Conservation (phyloP, 2,888 invertebrate genomes). For the Trachelus iudaicus region DNA sequence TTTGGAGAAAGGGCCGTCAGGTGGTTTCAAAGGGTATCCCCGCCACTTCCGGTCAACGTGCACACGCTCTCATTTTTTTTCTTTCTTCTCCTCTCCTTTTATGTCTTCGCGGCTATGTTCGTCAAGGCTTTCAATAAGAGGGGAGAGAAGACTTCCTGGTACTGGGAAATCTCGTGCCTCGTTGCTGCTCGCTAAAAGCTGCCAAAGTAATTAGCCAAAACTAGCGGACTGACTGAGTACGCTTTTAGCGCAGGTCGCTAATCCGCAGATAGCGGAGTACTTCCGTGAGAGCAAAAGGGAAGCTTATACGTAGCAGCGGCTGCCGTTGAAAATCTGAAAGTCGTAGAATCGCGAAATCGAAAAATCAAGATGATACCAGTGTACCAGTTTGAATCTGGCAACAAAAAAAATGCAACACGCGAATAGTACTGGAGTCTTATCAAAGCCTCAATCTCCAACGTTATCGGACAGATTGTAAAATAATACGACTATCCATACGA, state of each 20-base stretch:
- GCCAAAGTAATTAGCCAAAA: constrained; percentile 29
- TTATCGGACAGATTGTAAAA: background rate
- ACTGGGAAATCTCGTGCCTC: background rate
- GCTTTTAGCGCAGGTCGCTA: constrained; percentile 28
- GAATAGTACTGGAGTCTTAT: background rate
- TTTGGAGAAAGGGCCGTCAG: constrained; percentile 44
- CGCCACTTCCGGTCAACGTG: background rate
- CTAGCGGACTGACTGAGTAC: constrained; percentile 28
- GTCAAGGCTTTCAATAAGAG: constrained; percentile 8
- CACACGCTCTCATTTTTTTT: constrained; percentile 7
- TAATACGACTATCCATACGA: background rate
- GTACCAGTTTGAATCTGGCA: background rate
- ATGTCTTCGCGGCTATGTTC: background rate
- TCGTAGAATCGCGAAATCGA: background rate
- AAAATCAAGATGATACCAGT: background rate
- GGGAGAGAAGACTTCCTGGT: background rate
- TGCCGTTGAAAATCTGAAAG: background rate
- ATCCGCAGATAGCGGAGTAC: constrained; percentile 26
- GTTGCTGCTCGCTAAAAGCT: constrained; percentile 5
- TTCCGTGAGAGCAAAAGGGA: background rate
- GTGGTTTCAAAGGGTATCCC: constrained; percentile 43
- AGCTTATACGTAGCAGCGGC: background rate
- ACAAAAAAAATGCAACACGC: background rate
- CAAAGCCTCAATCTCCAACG: background rate
- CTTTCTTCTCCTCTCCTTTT: constrained; percentile 5